Evolutionary conservation across 2,113 vertebrate genomes (phyloP).

Genomic region (Mugil cephalus): DNA sequence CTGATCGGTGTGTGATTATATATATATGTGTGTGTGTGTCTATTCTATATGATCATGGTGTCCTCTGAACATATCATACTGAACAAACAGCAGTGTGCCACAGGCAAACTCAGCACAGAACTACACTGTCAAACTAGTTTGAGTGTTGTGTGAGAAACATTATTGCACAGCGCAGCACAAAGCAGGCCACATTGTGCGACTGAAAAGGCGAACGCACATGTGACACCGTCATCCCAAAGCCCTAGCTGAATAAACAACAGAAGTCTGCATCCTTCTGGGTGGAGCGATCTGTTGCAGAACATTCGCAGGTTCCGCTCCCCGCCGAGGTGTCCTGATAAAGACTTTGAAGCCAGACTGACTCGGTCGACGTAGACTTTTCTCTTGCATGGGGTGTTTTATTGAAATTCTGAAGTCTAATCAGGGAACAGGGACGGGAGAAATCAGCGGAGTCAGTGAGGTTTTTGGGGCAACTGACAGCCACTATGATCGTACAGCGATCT

Average conservation of each 20-base stretch:
- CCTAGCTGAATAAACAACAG: conserved; percentile 10
- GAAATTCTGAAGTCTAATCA: not conserved
- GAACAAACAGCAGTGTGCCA: not conserved
- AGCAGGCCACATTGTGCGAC: conserved; percentile 9
- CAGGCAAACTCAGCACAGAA: not conserved
- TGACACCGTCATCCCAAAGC: not conserved
- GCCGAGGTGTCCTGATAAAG: conserved; percentile 22
- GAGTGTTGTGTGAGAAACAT: conserved; percentile 15
- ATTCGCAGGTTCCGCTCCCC: conserved; percentile 11
- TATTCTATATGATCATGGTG: too few relatives aligned
- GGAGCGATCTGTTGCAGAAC: not conserved
- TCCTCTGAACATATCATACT: not conserved
- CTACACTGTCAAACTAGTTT: conserved; percentile 1
- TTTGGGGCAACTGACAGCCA: not conserved
- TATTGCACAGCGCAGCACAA: not conserved
- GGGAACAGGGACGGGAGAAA: too few relatives aligned
- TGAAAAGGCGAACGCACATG: conserved; percentile 7
- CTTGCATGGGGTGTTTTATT: not conserved
- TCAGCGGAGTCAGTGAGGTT: not conserved
- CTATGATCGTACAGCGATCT: not conserved
- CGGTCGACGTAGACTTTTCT: not conserved
- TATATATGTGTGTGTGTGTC: too few relatives aligned
- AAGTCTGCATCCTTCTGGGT: not conserved
- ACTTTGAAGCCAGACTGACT: conserved; percentile 12
- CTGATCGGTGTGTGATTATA: too few relatives aligned